Evolutionary conservation across 2,888 invertebrate species (phyloP).

Genomic region (Lamellibrachia satsuma): DNA sequence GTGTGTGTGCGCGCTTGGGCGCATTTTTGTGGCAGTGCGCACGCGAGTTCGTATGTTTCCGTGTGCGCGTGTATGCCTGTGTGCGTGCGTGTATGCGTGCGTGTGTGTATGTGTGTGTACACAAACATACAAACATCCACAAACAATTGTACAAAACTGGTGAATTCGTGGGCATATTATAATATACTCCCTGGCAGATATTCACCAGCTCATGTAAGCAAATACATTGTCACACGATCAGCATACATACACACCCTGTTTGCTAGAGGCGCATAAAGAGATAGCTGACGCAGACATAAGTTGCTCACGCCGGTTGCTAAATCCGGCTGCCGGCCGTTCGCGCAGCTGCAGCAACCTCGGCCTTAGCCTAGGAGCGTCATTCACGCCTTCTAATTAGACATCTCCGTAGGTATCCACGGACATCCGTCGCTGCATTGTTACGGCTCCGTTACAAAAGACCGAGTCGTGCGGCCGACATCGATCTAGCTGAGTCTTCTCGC

Average conservation of each 20-base stretch:
- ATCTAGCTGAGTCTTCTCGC: neutral
- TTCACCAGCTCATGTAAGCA: neutral
- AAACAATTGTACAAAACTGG: no score
- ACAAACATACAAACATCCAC: no score
- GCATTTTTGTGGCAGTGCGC: no score
- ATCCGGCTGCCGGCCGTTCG: neutral
- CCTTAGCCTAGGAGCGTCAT: neutral
- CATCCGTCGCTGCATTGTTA: neutral
- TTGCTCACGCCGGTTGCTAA: neutral
- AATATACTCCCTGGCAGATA: neutral
- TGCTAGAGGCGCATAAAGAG: neutral
- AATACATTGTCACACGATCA: neutral
- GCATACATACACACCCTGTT: neutral
- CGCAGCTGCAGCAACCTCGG: neutral
- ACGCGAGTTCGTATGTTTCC: no score
- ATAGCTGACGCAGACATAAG: conserved; percentile 1
- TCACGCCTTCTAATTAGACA: conserved; percentile 3
- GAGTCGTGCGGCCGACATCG: neutral
- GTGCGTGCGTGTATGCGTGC: no score
- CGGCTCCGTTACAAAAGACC: neutral
- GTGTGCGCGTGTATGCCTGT: no score
- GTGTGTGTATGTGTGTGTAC: no score
- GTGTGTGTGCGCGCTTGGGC: no score
- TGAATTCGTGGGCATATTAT: neutral
- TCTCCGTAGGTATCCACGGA: conserved; percentile 4